Evolutionary conservation across 2,888 invertebrate genomes (phyloP).

Genomic region (Pachycephus smyrnensis): DNA sequence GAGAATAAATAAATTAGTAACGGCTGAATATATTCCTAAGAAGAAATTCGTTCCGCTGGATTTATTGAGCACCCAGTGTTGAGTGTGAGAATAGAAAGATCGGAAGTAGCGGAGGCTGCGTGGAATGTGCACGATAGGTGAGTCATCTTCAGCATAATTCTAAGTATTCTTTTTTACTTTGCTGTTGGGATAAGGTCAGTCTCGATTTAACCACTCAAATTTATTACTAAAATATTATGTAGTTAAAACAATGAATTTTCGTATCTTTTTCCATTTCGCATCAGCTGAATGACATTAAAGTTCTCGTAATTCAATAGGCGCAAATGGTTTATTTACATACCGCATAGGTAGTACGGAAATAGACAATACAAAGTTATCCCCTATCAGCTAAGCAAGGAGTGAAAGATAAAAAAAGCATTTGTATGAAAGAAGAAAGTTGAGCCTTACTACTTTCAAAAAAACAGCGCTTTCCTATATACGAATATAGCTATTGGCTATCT

Average conservation of each 20-base stretch:
- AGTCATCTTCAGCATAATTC: conserved; percentile 18
- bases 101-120: background rate
- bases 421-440: background rate
- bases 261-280: background rate
- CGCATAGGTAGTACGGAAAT: background rate
- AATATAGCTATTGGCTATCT: background rate
- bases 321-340: too few species aligned
- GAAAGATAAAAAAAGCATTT: background rate
- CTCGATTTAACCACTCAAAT: background rate
- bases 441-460: background rate
- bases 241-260: background rate
- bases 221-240: background rate
- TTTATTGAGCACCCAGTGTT: background rate
- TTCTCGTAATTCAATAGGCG: background rate
- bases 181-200: background rate
- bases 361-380: background rate
- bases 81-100: background rate
- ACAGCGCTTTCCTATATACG: background rate
- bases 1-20: background rate
- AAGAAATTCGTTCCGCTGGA: background rate
- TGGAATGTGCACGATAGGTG: conserved; percentile 23
- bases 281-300: background rate
- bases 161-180: conserved; percentile 8
- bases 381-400: background rate
- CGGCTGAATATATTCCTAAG: background rate